Evolutionary conservation across 2,113 vertebrate genomes (phyloP), one percentile per base, ranked within the genome.

Genomic region (Polypterus senegalus): DNA sequence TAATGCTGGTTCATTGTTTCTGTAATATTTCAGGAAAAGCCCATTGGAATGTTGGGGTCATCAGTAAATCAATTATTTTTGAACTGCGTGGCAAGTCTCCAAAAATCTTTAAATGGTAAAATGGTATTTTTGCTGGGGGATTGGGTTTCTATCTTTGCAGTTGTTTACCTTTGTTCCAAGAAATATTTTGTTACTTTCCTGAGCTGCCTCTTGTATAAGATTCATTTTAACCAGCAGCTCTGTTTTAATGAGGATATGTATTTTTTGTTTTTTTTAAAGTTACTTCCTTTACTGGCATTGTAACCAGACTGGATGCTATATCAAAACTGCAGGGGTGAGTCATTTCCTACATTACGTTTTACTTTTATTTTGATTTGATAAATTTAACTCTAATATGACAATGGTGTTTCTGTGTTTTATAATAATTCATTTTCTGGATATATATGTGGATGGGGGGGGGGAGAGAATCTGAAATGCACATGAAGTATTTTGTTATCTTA

Each of bases 261-360:
- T 2, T 3, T 52, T 52, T 10, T 52, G 51, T 52, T 52, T 8
- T 52, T 75, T 79, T 67, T 77, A 46, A 70, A 93, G 90, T 74
- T 71, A 79, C 78, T 55, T 80, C 81, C 52, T 47, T 86, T 66
- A 81, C 72, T 60, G 66, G 72, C 69, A 77, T 82, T 69, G 76
- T 76, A 70, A 82, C 71, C 68, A 74, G 66, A 3, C 71, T 92
- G 74, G 86, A 92, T 73, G 68, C 67, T 60, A 84, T 89, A 47
- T 84, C 87, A 59, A 86, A 79, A 65, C 78, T 82, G 69, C 87
- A 71, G 69, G 82, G 89, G 90, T 93, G 78, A 70, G 79, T 69
- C 68, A 10, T 47, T 68, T 68, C 64, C 6, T 3, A 6, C 55
- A 27, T 27, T 54, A 53, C 47, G n/a, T 60, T 9, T 11, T 45